These are phyloP conservation scores for Nephrocerus scutellatus DNA, from an alignment of 2,888 invertebrate species.

Conservation along the genomic window DNA sequence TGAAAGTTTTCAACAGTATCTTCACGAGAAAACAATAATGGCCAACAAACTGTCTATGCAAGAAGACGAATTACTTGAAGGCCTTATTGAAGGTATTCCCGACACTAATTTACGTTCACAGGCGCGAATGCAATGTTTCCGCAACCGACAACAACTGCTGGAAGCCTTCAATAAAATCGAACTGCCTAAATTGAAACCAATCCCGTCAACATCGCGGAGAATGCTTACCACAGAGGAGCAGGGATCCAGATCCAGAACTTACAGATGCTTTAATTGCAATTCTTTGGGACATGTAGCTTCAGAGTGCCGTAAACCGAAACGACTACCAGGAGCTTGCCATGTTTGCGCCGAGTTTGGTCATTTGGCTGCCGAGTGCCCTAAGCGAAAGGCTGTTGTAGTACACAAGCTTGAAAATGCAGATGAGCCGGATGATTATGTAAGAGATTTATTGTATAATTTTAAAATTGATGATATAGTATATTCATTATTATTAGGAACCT, in stretches of 20 bases:
- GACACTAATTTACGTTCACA: no score
- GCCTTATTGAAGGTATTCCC: slow-evolving; percentile 21
- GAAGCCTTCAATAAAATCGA: slow-evolving; percentile 13
- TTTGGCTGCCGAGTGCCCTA: slow-evolving; percentile 15
- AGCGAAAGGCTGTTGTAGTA: no score
- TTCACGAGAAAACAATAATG: slow-evolving; percentile 19
- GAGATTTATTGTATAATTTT: slow-evolving; percentile 17
- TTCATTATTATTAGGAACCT: slow-evolving; percentile 15
- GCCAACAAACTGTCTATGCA: slow-evolving; percentile 21
- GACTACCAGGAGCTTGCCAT: slow-evolving; percentile 14
- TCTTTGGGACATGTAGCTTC: slow-evolving; percentile 14
- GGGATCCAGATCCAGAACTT: not conserved
- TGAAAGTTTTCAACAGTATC: slow-evolving; percentile 21
- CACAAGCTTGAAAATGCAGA: slow-evolving; percentile 5
- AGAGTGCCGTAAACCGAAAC: slow-evolving; percentile 17
- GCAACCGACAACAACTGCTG: slow-evolving; percentile 6
- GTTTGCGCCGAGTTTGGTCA: slow-evolving; percentile 16
- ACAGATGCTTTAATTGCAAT: slow-evolving; percentile 19
- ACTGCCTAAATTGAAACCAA: no score
- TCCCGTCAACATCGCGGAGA: no score
- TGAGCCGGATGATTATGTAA: slow-evolving; percentile 17
- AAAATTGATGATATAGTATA: slow-evolving; percentile 12
- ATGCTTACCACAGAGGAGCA: slow-evolving; percentile 1
- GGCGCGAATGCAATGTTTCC: slow-evolving; percentile 16
- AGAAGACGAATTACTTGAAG: slow-evolving; percentile 24